Conservation (phyloP, 2,797 vertebrate genomes). For the Morelia viridis region DNA sequence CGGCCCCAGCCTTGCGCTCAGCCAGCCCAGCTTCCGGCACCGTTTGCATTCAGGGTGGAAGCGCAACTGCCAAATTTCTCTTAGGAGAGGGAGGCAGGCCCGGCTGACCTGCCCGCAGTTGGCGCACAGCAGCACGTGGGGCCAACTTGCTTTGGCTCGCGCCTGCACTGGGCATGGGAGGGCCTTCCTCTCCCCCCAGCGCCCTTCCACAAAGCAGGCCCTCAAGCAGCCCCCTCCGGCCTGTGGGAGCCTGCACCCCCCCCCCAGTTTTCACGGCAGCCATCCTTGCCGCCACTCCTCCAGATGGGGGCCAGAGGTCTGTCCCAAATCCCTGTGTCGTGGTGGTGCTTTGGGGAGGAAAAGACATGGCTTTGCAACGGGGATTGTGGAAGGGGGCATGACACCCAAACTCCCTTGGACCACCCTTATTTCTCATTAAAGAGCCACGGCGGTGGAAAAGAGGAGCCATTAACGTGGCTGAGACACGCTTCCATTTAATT, state of each 20-base stretch:
- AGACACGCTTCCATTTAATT: not conserved
- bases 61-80: not conserved
- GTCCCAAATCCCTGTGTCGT: not conserved
- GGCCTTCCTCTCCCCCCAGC: no score
- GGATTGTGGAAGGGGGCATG: not conserved
- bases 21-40: no score
- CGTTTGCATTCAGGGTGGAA: slow-evolving; percentile 44
- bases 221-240: no score
- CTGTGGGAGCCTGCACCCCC: no score
- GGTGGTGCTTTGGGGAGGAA: not conserved
- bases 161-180: no score
- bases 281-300: not conserved
- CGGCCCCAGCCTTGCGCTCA: no score
- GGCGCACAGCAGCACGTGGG: no score
- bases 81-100: slow-evolving; percentile 28
- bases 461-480: not conserved
- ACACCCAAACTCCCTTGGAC: not conserved
- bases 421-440: not conserved
- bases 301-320: not conserved
- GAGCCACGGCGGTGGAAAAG: not conserved
- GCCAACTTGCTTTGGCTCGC: no score
- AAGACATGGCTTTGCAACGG: not conserved
- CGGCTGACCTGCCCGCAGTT: not conserved
- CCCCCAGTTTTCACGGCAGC: no score
- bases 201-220: no score